phyloP scores from a whole-genome alignment of 2,888 invertebrate genomes.

The Hesperia comma region DNA sequence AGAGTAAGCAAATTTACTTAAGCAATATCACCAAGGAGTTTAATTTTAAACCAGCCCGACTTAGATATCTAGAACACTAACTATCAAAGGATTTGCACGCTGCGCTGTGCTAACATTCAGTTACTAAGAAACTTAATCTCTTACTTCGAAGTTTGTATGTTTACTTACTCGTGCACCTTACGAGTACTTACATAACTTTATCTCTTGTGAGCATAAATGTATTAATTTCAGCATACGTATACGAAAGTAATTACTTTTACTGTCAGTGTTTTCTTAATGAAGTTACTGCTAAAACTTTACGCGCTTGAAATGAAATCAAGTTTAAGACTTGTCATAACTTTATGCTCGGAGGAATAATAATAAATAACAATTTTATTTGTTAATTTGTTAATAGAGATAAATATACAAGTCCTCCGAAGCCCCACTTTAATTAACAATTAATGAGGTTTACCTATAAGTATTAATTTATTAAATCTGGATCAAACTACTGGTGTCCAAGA shows the following conservation, averaged over 20 bases:
- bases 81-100: constrained; percentile 3
- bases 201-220: not conserved
- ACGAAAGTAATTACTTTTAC: too few species aligned
- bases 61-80: not conserved
- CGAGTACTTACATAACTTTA: not conserved
- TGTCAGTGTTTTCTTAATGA: too few species aligned
- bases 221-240: not conserved
- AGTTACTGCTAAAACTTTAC: too few species aligned
- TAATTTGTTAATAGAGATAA: too few species aligned
- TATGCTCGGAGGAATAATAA: too few species aligned
- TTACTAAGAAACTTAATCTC: constrained; percentile 9
- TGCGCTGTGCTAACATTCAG: constrained; percentile 3
- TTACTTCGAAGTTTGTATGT: not conserved
- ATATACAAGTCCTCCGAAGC: too few species aligned
- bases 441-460: too few species aligned
- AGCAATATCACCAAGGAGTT: constrained; percentile 9
- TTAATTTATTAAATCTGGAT: not conserved
- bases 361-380: too few species aligned
- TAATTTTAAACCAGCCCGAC: constrained; percentile 8
- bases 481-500: constrained; percentile 5
- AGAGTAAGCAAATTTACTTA: constrained; percentile 17
- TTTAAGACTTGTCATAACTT: too few species aligned
- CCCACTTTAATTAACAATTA: too few species aligned
- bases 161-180: not conserved
- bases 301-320: too few species aligned